These are phyloP conservation scores for Solen grandis DNA, from an alignment of 1,140 invertebrate genomes.

Conservation along the genomic window DNA sequence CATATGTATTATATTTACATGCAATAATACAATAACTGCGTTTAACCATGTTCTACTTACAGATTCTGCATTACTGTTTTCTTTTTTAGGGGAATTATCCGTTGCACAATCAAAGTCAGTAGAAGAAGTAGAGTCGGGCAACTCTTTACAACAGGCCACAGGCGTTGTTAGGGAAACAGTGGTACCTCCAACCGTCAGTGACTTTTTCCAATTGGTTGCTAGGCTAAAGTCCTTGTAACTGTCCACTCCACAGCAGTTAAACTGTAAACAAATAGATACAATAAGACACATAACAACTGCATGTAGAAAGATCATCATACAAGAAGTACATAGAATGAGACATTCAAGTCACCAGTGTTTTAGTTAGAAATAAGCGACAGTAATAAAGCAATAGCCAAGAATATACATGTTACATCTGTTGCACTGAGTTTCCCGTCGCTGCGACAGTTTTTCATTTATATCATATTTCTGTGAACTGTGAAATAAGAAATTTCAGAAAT, in stretches of 20 bases:
- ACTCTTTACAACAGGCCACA: slow-evolving; percentile 33
- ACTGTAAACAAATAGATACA: slow-evolving; percentile 7
- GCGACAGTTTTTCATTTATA: too few relatives aligned
- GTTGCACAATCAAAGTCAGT: neutral
- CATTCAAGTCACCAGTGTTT: too few relatives aligned
- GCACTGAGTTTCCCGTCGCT: too few relatives aligned
- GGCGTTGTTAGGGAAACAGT: slow-evolving; percentile 14
- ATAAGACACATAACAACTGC: neutral
- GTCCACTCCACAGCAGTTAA: slow-evolving; percentile 51
- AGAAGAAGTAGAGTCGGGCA: neutral
- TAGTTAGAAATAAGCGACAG: too few relatives aligned
- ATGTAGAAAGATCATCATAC: neutral
- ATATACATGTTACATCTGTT: too few relatives aligned
- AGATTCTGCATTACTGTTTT: neutral
- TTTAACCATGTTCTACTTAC: neutral
- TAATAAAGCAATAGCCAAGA: too few relatives aligned
- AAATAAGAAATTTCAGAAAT: too few relatives aligned
- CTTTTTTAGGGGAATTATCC: neutral
- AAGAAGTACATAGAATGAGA: too few relatives aligned
- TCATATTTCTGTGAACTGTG: too few relatives aligned
- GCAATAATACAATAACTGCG: too few relatives aligned
- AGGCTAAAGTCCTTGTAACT: slow-evolving; percentile 46
- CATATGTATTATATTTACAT: too few relatives aligned
- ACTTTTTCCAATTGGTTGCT: neutral
- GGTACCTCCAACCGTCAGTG: neutral